Evolutionary conservation across 2,113 vertebrate genomes (phyloP), one percentile per base, ranked within the genome.

Genomic region (Pagrus major): DNA sequence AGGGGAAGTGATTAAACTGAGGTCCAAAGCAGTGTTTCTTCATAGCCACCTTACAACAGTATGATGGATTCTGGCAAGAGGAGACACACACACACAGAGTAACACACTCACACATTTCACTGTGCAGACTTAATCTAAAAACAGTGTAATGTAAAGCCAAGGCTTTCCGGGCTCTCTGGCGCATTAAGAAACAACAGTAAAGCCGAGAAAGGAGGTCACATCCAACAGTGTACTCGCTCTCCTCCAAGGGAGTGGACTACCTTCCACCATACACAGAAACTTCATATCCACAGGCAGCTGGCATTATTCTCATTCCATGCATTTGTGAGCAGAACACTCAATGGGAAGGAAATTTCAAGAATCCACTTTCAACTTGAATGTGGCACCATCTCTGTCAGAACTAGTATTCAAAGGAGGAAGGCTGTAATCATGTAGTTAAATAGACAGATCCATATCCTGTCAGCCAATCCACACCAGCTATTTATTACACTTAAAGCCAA

Each of bases 1-100:
- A 84, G 59, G 70, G 86, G 90, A 91, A 83, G 86, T 84, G 78
- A 87, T 89, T 91, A 81, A 81, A 80, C 69, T 31, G 49, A 33
- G 69, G 74, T 82, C 83, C n/a, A 60, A 54, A 67, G 79, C 67
- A 59, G 68, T 37, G 71, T 47, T 72, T 64, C 59, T 67, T 74
- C 65, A 49, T n/a, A 56, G 42, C 52, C 58, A 61, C 67, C 47
- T 67, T 63, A 68, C 68, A 83, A 61, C 78, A 51, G 16, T 58
- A 31, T 64, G 76, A 71, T 80, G 42, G 61, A 69, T 66, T 27
- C 54, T 78, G 56, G 39, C 23, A 49, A 44, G 49, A 49, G 5
- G 60, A 68, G 14, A 59, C 49, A 58, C 44, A 37, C 37, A n/a
- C 33, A 37, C 54, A 58, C 39, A 23, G 27, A 49, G 25, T 16